Percentiles rank a stretch among this genome's conserved stretches.
Evolutionary conservation across 1,140 invertebrate species (phyloP).

Genomic region (Battus philenor): DNA sequence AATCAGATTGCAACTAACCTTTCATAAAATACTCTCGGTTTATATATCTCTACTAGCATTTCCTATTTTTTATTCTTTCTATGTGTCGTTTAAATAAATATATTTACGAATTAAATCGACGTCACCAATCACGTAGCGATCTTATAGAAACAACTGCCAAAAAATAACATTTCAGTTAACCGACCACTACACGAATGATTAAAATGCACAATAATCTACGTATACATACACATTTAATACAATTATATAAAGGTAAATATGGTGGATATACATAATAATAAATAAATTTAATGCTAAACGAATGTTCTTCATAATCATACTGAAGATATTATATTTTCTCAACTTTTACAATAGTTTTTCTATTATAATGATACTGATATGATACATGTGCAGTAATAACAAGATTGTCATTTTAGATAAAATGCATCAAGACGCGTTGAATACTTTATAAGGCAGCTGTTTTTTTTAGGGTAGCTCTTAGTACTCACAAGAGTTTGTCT

Average conservation of each 20-base stretch:
- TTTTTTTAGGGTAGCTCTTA: constrained; percentile 11
- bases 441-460: constrained; percentile 18
- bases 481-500: constrained; percentile 38
- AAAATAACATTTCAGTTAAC: no score
- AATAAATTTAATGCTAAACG: not conserved
- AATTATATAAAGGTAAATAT: not conserved
- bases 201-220: no score
- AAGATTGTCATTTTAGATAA: constrained; percentile 11
- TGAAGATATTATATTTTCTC: not conserved
- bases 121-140: no score
- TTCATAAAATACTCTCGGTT: no score
- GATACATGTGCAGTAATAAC: not conserved
- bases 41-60: no score
- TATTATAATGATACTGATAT: not conserved
- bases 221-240: no score
- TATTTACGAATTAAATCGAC: no score
- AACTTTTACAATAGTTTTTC: not conserved
- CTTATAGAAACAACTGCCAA: no score
- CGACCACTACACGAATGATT: no score
- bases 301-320: not conserved
- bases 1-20: no score
- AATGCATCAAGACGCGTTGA: constrained; percentile 7
- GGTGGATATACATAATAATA: not conserved
- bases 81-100: no score
- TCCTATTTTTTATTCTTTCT: no score